Evolutionary conservation across 1,140 invertebrate species (phyloP), one percentile per base, ranked within the genome.

Genomic region (Platyura marginata): DNA sequence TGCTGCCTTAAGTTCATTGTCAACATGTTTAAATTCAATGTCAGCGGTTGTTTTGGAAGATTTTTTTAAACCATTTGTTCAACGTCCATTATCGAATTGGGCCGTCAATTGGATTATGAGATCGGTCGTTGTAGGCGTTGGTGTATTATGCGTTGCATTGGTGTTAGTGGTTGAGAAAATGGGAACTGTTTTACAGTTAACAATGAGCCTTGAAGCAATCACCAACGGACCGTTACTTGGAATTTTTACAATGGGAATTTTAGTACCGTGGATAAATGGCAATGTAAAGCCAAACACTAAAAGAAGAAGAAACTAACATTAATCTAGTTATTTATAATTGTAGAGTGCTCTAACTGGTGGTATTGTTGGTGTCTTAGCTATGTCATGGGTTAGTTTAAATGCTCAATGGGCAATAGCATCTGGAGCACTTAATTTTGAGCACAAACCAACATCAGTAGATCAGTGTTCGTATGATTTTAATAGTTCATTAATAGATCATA

Each of bases 361-460:
- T 1, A 39, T 85, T 1, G 53, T 67, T 21, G 73, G 79, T 40
- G 61, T 88, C 3, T 53, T 67, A 4, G 63, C 83, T 13, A 74
- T 84, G 47, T 72, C 77, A 6, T 89, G 82, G 81, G 75, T 91
- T 37, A 82, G 77, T 22, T 64, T 90, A 10, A 81, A 85, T 19
- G 75, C 81, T 0, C 80, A 89, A 56, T 62, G 81, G 34, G 73
- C 77, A 0, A 79, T 84, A 32, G 72, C 75, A 0, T 63, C 61
- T 11, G 75, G 74, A 3, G 57, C 66, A 46, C 50, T 72, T 34
- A 69, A 53, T 18, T 76, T 75, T 48, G 61, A 70, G 2, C 72
- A 72, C 37, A 81, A 79, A 59, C 66, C 70, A 0, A 63, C 78
- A 4, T 77, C 66, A 11, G 75, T 74, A 1, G 70, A 77, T 29